Percentiles rank a stretch among this genome's conserved stretches.
Evolutionary conservation across 2,888 invertebrate species (phyloP).

Genomic region (Aporophyla lueneburgensis): DNA sequence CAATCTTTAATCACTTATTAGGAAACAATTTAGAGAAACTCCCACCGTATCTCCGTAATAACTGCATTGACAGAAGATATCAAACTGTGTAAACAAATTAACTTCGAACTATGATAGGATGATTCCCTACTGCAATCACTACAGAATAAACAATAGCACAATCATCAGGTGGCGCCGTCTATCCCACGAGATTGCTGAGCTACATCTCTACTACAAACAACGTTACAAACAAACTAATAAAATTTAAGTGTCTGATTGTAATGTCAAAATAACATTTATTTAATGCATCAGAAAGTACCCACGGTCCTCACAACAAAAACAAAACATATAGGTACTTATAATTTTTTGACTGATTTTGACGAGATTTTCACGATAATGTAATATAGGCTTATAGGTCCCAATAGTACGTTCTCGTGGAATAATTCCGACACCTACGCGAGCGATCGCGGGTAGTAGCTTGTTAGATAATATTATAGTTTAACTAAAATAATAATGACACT

Average conservation of each 20-base stretch:
- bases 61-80: neutral
- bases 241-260: no score
- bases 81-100: constrained; percentile 1
- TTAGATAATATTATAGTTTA: neutral
- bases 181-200: neutral
- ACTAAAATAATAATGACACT: constrained; percentile 5
- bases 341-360: no score
- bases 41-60: neutral
- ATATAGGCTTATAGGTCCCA: no score
- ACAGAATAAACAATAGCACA: neutral
- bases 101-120: neutral
- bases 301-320: no score
- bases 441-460: no score
- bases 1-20: neutral
- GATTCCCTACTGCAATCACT: neutral
- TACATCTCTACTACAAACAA: neutral
- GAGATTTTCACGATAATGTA: no score
- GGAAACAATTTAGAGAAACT: neutral
- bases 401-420: no score
- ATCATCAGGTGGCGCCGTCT: constrained; percentile 1
- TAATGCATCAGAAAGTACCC: no score
- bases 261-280: no score
- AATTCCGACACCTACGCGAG: no score
- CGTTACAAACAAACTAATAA: no score
- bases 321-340: no score